phyloP scores from a whole-genome alignment of 1,140 invertebrate species.

The Brachionus rotundiformis region DNA sequence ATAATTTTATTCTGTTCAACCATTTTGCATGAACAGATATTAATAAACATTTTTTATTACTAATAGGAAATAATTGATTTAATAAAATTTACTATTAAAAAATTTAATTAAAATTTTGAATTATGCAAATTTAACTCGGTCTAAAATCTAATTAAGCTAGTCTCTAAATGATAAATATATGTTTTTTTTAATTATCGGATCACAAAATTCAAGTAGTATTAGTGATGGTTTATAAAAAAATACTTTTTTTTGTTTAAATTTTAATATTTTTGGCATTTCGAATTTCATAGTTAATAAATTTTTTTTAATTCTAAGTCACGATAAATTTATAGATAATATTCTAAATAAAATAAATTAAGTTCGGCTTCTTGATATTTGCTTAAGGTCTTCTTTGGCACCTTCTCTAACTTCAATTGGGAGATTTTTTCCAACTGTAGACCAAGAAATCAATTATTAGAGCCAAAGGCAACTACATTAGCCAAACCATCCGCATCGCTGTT shows the following conservation, averaged over 20 bases:
- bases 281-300: neutral
- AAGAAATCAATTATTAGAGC: no score
- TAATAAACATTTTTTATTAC: no score
- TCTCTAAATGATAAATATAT: neutral
- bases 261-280: neutral
- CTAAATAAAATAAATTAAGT: neutral
- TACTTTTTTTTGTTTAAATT: neutral
- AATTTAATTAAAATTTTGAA: neutral
- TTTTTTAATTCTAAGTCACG: neutral
- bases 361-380: neutral
- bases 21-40: no score
- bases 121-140: neutral
- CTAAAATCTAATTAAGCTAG: neutral
- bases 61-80: neutral
- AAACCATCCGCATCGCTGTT: no score
- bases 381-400: neutral
- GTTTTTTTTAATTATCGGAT: constrained; percentile 2
- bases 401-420: neutral
- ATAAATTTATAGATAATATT: no score
- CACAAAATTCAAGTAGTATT: neutral
- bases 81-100: neutral
- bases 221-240: neutral
- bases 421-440: no score
- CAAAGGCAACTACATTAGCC: no score
- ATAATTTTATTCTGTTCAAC: no score